These are phyloP conservation scores for Steinernema hermaphroditum DNA, from an alignment of 2,888 invertebrate genomes.

Conservation along the genomic window DNA sequence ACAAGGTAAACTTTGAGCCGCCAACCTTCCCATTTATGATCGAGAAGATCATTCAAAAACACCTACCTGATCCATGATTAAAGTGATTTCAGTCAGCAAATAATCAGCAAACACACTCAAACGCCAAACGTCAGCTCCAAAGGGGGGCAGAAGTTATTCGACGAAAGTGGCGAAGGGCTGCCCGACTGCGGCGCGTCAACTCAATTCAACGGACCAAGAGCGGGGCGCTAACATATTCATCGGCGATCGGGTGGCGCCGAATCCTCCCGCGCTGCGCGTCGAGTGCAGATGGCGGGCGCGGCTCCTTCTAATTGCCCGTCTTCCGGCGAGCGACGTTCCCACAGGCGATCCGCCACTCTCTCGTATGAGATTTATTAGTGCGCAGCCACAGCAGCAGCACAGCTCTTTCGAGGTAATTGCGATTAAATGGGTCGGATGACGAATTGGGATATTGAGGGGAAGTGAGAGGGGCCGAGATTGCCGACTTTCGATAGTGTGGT, in stretches of 20 bases:
- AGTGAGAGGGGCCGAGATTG: no score
- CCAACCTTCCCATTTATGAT: no score
- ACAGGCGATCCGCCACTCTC: constrained; percentile 5
- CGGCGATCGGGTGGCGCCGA: neutral
- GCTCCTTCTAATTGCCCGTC: neutral
- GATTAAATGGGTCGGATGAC: no score
- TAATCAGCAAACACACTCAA: no score
- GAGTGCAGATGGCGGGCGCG: constrained; percentile 16
- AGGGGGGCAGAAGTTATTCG: neutral
- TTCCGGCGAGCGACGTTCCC: constrained; percentile 3
- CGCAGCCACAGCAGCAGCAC: no score
- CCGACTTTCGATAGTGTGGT: neutral
- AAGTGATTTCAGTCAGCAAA: no score
- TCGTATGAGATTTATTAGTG: constrained; percentile 1
- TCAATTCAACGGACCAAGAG: neutral
- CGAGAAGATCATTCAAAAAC: no score
- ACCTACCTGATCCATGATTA: no score
- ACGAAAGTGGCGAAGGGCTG: neutral
- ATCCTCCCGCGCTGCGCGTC: neutral
- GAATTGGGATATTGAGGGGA: no score
- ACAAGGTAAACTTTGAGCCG: no score
- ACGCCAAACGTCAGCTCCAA: neutral
- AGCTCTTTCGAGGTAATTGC: no score
- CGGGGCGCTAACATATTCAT: constrained; percentile 1
- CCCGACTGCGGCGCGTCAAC: constrained; percentile 5